A percentile compares a stretch with the other conserved stretches of the same genome.
phyloP scores from a whole-genome alignment of 1,140 invertebrate genomes.

The Wiebesia pumilae region DNA sequence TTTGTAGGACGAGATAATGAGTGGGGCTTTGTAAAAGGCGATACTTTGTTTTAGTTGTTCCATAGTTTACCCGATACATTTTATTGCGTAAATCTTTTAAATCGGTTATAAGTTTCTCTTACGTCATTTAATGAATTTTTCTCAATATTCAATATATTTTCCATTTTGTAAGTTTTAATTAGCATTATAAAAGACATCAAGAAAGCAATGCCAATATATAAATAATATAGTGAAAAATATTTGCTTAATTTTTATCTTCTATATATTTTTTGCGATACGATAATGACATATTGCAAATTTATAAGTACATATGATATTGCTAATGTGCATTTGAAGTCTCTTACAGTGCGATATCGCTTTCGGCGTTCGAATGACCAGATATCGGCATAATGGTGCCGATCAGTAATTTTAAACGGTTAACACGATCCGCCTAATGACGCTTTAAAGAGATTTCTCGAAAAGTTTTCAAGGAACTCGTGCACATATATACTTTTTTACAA shows the following conservation, averaged over 20 bases:
- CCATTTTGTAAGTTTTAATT: no score
- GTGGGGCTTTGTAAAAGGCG: no score
- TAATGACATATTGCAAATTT: conserved; percentile 9
- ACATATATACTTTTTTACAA: not conserved
- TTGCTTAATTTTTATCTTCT: no score
- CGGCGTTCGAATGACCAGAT: not conserved
- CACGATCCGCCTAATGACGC: conserved; percentile 50
- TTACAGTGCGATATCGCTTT: not conserved
- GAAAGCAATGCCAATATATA: no score
- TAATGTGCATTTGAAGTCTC: no score
- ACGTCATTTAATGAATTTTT: no score
- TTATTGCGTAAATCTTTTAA: not conserved
- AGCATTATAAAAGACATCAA: no score
- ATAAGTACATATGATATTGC: no score
- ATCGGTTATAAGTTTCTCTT: not conserved
- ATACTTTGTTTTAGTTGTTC: not conserved
- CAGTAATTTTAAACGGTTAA: conserved; percentile 60
- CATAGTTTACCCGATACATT: not conserved
- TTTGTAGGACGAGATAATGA: no score
- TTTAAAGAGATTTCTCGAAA: not conserved
- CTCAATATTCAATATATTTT: no score
- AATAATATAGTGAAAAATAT: no score
- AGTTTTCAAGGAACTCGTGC: not conserved
- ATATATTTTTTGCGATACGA: not conserved
- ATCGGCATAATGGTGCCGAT: conserved; percentile 62